Evolutionary conservation across 2,113 vertebrate genomes (phyloP).

Genomic region (Trichechus manatus): DNA sequence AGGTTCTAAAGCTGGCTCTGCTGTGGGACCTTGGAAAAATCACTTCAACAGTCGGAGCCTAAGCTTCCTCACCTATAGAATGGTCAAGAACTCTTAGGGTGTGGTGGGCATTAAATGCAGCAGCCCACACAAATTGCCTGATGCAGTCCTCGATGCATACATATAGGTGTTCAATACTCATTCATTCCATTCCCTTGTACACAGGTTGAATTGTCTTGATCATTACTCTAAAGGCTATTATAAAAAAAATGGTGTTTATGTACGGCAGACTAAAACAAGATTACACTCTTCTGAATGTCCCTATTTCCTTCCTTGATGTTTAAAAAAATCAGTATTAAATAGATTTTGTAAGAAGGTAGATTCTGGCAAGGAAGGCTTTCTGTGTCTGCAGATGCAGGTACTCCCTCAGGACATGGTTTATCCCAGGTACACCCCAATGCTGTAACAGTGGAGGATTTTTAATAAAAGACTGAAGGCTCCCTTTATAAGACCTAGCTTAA

Average conservation of each 20-base stretch:
- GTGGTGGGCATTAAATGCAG: not conserved
- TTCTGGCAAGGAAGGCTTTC: not conserved
- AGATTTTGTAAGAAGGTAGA: not conserved
- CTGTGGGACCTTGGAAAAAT: not conserved
- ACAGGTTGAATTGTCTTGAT: not conserved
- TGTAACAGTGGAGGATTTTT: not conserved
- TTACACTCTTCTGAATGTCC: not conserved
- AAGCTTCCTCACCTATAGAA: not conserved
- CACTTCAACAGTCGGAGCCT: not conserved
- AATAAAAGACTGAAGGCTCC: not conserved
- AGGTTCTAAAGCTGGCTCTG: not conserved
- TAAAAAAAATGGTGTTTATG: not conserved
- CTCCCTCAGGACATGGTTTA: not conserved
- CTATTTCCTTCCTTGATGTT: not conserved
- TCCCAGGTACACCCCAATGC: not conserved
- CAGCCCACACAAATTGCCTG: not conserved
- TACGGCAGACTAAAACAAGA: not conserved
- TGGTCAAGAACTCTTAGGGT: not conserved
- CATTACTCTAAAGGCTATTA: not conserved
- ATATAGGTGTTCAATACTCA: not conserved
- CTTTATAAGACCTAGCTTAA: not conserved
- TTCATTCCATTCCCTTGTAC: not conserved
- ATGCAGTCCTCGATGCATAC: not conserved
- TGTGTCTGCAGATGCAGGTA: not conserved
- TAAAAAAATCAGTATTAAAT: not conserved